Base-by-base conservation (phyloP, 2,113 vertebrate species). In the Myiagra hebetior region DNA sequence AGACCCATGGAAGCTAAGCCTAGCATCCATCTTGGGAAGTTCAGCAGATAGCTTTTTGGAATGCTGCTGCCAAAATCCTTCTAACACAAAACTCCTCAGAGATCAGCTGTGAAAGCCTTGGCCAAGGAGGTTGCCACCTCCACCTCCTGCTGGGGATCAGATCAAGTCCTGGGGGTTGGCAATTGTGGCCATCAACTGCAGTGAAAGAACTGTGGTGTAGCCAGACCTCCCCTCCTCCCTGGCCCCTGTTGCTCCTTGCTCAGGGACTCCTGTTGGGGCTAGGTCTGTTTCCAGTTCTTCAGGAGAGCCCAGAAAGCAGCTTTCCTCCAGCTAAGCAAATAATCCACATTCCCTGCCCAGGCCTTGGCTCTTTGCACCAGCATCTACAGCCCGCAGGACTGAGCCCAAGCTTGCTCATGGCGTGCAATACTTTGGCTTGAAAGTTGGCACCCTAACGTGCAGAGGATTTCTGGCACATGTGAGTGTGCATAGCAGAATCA, bases 261-360 rank as follows among this genome's bases (percentile, higher is more conserved):
- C 41, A 33, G 0, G 0, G 37, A 4, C 24, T 41, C 49, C 57
- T 8, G 1, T 1, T 30, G 53, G 22, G 49, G 12, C 16, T 46
- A 5, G 4, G 7, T 2, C 21, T 26, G 42, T 52, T 67, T 59
- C 74, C 35, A 19, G 28, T 4, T 75, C 80, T 39, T 52, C 56
- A 56, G 31, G 18, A 62, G 53, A 69, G 42, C 4, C 1, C 70
- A 64, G 64, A 72, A 77, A 49, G 2, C 7, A 0, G 5, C 15
- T 68, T 85, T 69, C 3, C 47, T 46, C 53, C 4, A 37, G 60
- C 27, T 59, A 24, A 68, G 27, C 52, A 53, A 68, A 85, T 37
- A 52, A 63, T 42, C 42, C 50, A 20, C 2, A 5, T 20, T 59
- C 23, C 27, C 72, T 57, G 26, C 50, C 42, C 81, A 35, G 55